Conservation (phyloP, 1,140 invertebrate genomes). For the Theocolax elegans region DNA sequence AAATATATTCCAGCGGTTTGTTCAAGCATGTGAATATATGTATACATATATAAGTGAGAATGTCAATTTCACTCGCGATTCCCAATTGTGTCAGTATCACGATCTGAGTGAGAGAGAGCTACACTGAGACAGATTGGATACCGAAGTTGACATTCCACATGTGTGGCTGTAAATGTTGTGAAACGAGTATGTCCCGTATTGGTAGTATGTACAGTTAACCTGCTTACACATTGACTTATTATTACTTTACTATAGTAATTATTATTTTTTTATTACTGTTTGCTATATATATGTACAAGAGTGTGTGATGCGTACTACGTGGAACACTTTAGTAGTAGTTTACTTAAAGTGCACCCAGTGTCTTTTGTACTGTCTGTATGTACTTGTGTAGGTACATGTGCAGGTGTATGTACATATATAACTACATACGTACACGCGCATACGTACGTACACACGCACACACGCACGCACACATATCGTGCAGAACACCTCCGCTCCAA, state of each 20-base stretch:
- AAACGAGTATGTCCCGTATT: conserved; percentile 58
- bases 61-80: conserved; percentile 74
- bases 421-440: no score
- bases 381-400: conserved; percentile 57
- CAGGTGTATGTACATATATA: no score
- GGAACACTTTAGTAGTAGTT: no score
- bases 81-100: conserved; percentile 68
- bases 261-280: no score
- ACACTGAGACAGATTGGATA: conserved; percentile 70
- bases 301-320: no score
- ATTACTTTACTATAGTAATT: no score
- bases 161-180: conserved; percentile 59
- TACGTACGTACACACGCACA: no score
- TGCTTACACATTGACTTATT: no score
- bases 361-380: conserved; percentile 49
- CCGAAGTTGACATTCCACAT: conserved; percentile 74
- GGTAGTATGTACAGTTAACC: conserved; percentile 62
- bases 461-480: no score
- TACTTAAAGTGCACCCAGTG: no score
- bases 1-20: conserved; percentile 50
- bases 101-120: conserved; percentile 13
- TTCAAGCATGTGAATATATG: conserved; percentile 69
- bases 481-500: conserved; percentile 58
- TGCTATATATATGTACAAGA: no score
- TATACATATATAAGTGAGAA: no score